These are phyloP conservation scores for Formica aserva DNA, from an alignment of 2,888 invertebrate genomes.

Conservation along the genomic window DNA sequence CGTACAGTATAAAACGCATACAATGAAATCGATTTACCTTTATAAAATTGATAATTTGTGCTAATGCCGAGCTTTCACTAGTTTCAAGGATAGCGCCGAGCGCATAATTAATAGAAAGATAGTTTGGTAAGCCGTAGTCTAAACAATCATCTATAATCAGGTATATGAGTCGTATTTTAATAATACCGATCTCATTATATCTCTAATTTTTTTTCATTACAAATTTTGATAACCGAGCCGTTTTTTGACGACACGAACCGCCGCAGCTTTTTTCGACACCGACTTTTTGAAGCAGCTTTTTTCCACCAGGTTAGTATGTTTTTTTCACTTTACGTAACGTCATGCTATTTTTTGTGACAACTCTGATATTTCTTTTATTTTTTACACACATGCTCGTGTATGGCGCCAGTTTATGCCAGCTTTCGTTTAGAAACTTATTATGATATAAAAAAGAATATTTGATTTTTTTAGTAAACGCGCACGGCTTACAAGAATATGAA, in stretches of 20 bases:
- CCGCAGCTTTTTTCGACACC: conserved; percentile 62
- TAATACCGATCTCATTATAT: background rate
- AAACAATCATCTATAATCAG: background rate
- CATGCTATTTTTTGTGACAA: conserved; percentile 64
- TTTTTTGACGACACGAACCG: conserved; percentile 59
- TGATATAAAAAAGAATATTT: background rate
- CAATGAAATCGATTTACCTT: background rate
- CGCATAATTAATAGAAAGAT: conserved; percentile 25
- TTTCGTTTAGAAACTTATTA: conserved; percentile 22
- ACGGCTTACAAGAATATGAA: conserved; percentile 63
- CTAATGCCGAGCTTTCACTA: conserved; percentile 15
- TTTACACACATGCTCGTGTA: conserved; percentile 49
- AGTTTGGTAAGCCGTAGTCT: background rate
- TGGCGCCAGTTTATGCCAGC: conserved; percentile 46
- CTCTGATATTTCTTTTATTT: conserved; percentile 54
- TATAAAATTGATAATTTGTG: background rate
- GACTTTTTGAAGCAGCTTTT: conserved; percentile 78
- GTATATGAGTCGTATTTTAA: background rate
- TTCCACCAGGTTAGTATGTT: conserved; percentile 80
- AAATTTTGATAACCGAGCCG: conserved; percentile 33
- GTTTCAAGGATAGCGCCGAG: conserved; percentile 10
- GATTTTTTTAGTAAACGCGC: conserved; percentile 56
- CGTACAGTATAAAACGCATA: background rate
- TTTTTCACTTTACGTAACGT: conserved; percentile 72
- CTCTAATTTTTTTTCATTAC: conserved; percentile 14